phyloP scores from a whole-genome alignment of 2,113 vertebrate genomes.

The Amphiprion ocellaris region DNA sequence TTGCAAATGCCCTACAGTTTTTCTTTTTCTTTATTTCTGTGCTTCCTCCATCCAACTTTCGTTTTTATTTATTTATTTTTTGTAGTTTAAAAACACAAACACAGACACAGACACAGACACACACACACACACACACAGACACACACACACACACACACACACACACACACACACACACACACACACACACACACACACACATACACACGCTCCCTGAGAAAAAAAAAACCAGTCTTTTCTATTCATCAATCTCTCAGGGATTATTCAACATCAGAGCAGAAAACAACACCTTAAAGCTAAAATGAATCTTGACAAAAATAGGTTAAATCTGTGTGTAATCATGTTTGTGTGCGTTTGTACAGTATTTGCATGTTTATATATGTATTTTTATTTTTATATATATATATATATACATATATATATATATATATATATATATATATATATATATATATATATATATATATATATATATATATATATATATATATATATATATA shows the following conservation, averaged over 20 bases:
- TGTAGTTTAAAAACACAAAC: conserved; percentile 20
- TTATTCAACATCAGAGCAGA: conserved; percentile 51
- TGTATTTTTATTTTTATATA: conserved; percentile 15
- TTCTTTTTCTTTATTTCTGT: conserved; percentile 29
- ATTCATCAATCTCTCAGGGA: conserved; percentile 54
- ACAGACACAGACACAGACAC: conserved; percentile 37
- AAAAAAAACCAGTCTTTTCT: conserved; percentile 48
- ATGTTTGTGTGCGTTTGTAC: conserved; percentile 15
- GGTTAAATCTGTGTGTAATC: conserved; percentile 37
- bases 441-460: conserved; percentile 15
- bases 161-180: conserved; percentile 29
- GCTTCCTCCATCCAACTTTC: conserved; percentile 48
- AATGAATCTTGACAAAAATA: conserved; percentile 31
- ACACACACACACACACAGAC: not conserved
- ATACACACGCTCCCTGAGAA: conserved; percentile 68
- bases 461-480: not conserved
- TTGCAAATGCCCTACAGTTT: conserved; percentile 55
- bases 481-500: conserved; percentile 26
- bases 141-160: not conserved
- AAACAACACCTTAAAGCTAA: conserved; percentile 23
- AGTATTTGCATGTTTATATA: conserved; percentile 19
- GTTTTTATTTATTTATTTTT: not conserved
- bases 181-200: conserved; percentile 19
- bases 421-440: conserved; percentile 35
- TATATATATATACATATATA: conserved; percentile 30